phyloP scores from a whole-genome alignment of 2,888 invertebrate genomes.

The Neria commutata region DNA sequence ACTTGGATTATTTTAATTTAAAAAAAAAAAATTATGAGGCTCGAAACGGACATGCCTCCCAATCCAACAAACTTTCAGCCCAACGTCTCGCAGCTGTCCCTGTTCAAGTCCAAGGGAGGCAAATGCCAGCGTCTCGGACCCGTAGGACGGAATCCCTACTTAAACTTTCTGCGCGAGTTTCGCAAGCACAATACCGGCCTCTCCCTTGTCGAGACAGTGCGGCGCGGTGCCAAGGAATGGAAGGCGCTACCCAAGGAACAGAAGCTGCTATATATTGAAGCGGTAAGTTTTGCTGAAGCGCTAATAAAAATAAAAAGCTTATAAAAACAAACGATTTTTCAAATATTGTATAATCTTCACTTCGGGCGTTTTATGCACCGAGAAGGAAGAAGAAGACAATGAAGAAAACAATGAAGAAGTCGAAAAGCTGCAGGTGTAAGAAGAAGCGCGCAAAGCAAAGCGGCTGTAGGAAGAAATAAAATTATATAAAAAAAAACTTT shows the following conservation, averaged over 20 bases:
- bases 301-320: too few species aligned
- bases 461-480: too few species aligned
- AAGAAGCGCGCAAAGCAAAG: too few species aligned
- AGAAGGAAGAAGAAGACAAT: conserved; percentile 12
- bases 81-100: too few species aligned
- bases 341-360: conserved; percentile 5
- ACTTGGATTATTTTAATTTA: too few species aligned
- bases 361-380: conserved; percentile 31
- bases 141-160: conserved; percentile 28
- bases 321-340: too few species aligned
- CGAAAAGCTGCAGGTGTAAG: not conserved
- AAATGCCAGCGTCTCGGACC: conserved; percentile 25
- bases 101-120: not conserved
- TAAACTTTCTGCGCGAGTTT: conserved; percentile 33
- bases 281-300: conserved; percentile 27
- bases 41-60: too few species aligned
- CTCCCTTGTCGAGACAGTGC: conserved; percentile 22
- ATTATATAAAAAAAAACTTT: too few species aligned
- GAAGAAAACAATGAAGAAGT: not conserved
- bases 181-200: conserved; percentile 20
- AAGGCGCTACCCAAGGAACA: conserved; percentile 23
- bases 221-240: conserved; percentile 31
- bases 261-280: conserved; percentile 25
- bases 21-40: too few species aligned
- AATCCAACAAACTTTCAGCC: too few species aligned